Evolutionary conservation across 1,140 invertebrate species (phyloP).

Genomic region (Sitophilus oryzae): DNA sequence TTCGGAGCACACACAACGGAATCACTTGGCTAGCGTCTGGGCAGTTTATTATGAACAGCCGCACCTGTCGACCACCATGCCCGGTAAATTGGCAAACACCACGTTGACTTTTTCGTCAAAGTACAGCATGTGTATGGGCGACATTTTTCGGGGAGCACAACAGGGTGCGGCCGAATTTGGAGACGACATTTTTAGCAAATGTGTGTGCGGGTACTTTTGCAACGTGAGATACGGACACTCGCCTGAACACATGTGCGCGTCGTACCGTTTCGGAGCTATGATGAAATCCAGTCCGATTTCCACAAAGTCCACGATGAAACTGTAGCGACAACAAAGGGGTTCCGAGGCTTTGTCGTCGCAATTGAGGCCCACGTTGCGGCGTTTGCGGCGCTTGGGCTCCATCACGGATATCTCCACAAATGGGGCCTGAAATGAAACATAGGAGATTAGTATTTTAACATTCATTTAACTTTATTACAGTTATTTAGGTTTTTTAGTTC

Average conservation of each 20-base stretch:
- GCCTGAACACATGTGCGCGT: slow-evolving; percentile 94
- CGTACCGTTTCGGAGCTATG: slow-evolving; percentile 90
- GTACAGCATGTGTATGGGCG: slow-evolving; percentile 87
- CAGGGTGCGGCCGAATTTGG: slow-evolving; percentile 74
- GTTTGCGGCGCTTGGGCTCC: slow-evolving; percentile 55
- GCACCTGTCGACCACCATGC: slow-evolving; percentile 90
- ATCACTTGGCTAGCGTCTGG: no score
- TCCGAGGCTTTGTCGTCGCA: slow-evolving; percentile 74
- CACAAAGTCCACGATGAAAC: slow-evolving; percentile 90
- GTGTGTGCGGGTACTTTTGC: slow-evolving; percentile 89
- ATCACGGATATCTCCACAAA: slow-evolving; percentile 73
- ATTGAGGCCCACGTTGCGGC: slow-evolving; percentile 71
- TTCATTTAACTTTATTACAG: no score
- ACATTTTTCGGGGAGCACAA: slow-evolving; percentile 84
- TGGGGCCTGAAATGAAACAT: slow-evolving; percentile 63
- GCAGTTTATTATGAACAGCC: slow-evolving; percentile 69
- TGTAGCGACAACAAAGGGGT: slow-evolving; percentile 81
- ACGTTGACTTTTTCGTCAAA: slow-evolving; percentile 85
- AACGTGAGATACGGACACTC: slow-evolving; percentile 88
- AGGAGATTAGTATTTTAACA: no score
- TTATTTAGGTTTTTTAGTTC: no score
- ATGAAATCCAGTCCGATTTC: slow-evolving; percentile 99
- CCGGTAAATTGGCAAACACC: slow-evolving; percentile 79
- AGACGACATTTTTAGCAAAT: slow-evolving; percentile 72
- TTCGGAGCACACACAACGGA: slow-evolving; percentile 4